These are phyloP conservation scores for Prionchulus punctatus DNA, from an alignment of 2,888 invertebrate genomes.

Conservation along the genomic window DNA sequence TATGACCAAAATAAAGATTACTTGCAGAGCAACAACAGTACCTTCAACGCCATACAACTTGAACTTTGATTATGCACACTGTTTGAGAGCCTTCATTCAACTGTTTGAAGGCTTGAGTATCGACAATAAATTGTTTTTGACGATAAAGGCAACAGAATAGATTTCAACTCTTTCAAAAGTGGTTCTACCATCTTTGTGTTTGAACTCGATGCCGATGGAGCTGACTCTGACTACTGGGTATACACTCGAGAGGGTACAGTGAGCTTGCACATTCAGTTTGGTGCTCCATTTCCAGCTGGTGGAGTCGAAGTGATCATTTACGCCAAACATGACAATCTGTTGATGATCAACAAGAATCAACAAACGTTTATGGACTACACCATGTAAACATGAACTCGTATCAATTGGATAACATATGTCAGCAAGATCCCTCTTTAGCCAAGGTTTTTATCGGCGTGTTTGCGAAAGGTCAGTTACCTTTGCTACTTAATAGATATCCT, in stretches of 20 bases:
- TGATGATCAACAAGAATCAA: neutral
- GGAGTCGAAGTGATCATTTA: slow-evolving; percentile 5
- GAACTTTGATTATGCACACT: neutral
- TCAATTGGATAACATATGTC: no score
- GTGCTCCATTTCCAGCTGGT: neutral
- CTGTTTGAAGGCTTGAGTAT: neutral
- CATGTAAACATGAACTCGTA: neutral
- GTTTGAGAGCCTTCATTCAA: neutral
- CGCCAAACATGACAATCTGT: slow-evolving; percentile 3
- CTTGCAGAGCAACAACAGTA: neutral
- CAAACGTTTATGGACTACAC: slow-evolving; percentile 1
- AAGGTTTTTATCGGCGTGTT: no score
- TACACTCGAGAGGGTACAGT: neutral
- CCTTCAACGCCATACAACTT: neutral
- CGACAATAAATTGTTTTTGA: no score
- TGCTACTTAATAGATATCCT: no score
- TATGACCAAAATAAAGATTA: neutral
- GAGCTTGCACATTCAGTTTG: neutral
- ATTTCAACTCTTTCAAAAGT: neutral
- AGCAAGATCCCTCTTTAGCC: no score
- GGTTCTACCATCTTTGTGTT: neutral
- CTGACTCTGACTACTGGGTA: neutral
- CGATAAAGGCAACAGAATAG: neutral
- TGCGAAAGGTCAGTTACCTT: no score
- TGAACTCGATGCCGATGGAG: neutral